A percentile compares a stretch with the other conserved stretches of the same genome.
Conservation (phyloP, 1,140 invertebrate genomes). For the Arion vulgaris region DNA sequence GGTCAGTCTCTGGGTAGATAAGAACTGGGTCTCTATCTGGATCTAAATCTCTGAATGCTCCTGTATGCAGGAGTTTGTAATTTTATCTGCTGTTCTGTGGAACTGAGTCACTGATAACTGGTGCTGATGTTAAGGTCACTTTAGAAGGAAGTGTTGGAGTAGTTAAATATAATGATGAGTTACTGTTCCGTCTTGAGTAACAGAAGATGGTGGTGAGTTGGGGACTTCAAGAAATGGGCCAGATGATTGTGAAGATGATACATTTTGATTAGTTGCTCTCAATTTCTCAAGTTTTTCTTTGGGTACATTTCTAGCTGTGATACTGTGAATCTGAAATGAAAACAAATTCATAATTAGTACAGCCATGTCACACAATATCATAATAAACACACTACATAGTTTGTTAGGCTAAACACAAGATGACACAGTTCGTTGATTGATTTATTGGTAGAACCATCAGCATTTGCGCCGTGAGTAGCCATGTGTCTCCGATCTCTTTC, state of each 20-base stretch:
- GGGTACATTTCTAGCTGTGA: slow-evolving; percentile 58
- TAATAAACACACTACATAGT: too few species aligned
- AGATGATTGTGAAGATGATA: neutral
- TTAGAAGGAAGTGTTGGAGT: neutral
- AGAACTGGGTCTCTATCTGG: slow-evolving; percentile 39
- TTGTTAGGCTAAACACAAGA: too few species aligned
- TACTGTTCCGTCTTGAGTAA: neutral
- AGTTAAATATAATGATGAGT: neutral
- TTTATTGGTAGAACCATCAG: too few species aligned
- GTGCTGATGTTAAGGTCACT: neutral
- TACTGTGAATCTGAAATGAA: slow-evolving; percentile 64
- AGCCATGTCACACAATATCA: too few species aligned
- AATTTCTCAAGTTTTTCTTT: slow-evolving; percentile 59
- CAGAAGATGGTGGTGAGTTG: neutral
- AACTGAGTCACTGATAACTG: neutral
- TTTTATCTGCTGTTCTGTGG: neutral
- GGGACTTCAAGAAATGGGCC: neutral
- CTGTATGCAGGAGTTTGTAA: neutral
- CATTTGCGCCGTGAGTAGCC: too few species aligned
- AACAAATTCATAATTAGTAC: too few species aligned
- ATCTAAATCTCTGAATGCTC: slow-evolving; percentile 34
- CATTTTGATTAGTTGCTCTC: slow-evolving; percentile 35
- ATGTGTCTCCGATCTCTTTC: too few species aligned
- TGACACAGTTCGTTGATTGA: too few species aligned
- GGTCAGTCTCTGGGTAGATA: slow-evolving; percentile 35